Evolutionary conservation across 2,888 invertebrate genomes (phyloP).

Genomic region (Zele albiditarsus): DNA sequence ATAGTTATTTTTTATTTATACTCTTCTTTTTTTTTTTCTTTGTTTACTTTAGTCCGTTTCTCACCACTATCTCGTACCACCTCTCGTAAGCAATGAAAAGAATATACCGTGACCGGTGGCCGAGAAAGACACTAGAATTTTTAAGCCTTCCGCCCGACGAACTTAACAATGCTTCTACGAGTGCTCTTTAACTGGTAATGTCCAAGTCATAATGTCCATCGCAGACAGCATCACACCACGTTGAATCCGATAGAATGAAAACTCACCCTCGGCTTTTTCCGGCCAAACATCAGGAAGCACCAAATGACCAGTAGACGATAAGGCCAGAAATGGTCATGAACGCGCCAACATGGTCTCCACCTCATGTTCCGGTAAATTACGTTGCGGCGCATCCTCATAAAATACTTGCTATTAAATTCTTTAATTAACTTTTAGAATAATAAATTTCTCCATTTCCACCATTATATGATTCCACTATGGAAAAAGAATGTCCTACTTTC

Average conservation of each 20-base stretch:
- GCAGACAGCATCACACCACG: constrained; percentile 32
- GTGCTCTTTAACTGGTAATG: constrained; percentile 47
- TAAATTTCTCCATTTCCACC: background rate
- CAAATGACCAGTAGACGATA: constrained; percentile 44
- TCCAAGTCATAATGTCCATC: constrained; percentile 45
- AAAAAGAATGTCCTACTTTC: background rate
- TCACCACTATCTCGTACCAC: constrained; percentile 15
- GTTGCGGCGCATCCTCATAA: constrained; percentile 1
- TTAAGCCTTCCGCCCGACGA: constrained; percentile 61
- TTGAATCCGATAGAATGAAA: constrained; percentile 45
- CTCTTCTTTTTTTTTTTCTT: background rate
- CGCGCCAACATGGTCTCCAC: constrained; percentile 8
- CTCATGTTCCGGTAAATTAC: constrained; percentile 15
- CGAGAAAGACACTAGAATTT: constrained; percentile 56
- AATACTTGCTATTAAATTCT: constrained; percentile 17
- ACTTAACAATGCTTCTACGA: constrained; percentile 56
- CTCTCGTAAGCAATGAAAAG: constrained; percentile 33
- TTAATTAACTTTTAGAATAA: constrained; percentile 16
- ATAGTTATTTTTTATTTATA: constrained; percentile 36
- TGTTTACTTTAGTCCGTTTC: background rate
- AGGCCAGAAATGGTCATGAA: constrained; percentile 25
- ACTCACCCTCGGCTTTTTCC: constrained; percentile 36
- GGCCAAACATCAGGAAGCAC: constrained; percentile 24
- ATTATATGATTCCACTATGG: background rate
- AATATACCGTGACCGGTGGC: constrained; percentile 41